Conservation (phyloP, 1,140 invertebrate species). For the Zaprionus camerounensis region DNA sequence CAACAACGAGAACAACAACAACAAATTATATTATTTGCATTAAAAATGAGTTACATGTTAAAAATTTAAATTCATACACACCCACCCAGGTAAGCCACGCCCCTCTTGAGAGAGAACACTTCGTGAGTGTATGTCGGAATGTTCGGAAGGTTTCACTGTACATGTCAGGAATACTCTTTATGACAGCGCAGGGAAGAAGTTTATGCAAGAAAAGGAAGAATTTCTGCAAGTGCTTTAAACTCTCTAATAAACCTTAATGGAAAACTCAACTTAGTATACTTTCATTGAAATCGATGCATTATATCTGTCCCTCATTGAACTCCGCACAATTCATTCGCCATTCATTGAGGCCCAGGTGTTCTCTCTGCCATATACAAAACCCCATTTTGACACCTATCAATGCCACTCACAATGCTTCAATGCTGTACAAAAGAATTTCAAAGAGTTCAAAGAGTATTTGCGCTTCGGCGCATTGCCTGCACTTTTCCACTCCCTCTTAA, state of each 20-base stretch:
- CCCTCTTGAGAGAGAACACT: background rate
- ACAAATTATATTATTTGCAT: conserved; percentile 74
- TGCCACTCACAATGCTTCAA: background rate
- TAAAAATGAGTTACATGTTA: conserved; percentile 80
- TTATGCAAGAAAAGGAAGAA: too few species aligned
- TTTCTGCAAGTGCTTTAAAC: too few species aligned
- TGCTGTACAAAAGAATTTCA: conserved; percentile 16
- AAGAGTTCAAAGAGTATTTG: conserved; percentile 39
- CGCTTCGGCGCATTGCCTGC: conserved; percentile 30
- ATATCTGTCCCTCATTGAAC: background rate
- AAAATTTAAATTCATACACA: conserved; percentile 80
- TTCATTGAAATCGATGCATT: too few species aligned
- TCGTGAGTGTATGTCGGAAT: conserved; percentile 26
- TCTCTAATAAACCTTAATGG: too few species aligned
- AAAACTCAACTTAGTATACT: too few species aligned
- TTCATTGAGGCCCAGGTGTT: background rate
- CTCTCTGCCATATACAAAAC: too few species aligned
- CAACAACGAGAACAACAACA: conserved; percentile 13
- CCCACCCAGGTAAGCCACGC: conserved; percentile 51
- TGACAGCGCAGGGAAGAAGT: too few species aligned
- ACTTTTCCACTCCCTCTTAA: conserved; percentile 9
- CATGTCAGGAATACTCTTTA: too few species aligned
- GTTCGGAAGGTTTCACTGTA: background rate
- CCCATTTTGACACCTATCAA: background rate
- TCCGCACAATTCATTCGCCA: background rate